A percentile compares a stretch with the other conserved stretches of the same genome.
phyloP scores from a whole-genome alignment of 2,113 vertebrate species.

The Labeo catla region DNA sequence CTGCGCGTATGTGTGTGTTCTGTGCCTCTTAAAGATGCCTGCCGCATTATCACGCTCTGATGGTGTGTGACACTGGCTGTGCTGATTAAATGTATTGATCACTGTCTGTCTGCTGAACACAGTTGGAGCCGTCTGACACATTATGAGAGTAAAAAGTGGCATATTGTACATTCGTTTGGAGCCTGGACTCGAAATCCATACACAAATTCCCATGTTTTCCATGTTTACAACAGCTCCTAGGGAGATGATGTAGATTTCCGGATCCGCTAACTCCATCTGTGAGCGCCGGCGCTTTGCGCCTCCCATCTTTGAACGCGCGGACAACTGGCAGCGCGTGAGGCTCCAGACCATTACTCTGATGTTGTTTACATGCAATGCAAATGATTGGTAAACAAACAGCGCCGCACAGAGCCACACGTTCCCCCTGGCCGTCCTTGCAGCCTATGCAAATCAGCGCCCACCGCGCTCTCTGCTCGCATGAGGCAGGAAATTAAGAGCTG shows the following conservation, averaged over 20 bases:
- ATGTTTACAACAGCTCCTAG: constrained; percentile 15
- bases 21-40: constrained; percentile 25
- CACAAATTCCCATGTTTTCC: neutral
- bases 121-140: constrained; percentile 25
- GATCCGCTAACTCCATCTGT: constrained; percentile 9
- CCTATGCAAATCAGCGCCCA: constrained; percentile 66
- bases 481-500: constrained; percentile 69
- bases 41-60: constrained; percentile 35
- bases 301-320: constrained; percentile 63
- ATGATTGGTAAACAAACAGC: constrained; percentile 68
- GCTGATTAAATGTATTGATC: constrained; percentile 45
- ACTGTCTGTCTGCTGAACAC: constrained; percentile 38
- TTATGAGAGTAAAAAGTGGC: constrained; percentile 29
- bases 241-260: neutral
- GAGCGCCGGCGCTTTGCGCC: constrained; percentile 13
- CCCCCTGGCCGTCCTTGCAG: constrained; percentile 62
- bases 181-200: neutral
- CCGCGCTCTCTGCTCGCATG: constrained; percentile 57
- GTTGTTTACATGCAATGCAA: constrained; percentile 70
- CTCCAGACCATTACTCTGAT: constrained; percentile 62
- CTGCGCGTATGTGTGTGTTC: neutral
- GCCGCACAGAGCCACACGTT: constrained; percentile 40
- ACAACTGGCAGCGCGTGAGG: constrained; percentile 59
- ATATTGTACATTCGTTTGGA: neutral
- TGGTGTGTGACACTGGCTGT: constrained; percentile 35